Conservation (phyloP, 2,888 invertebrate genomes). For the Dasypolia templi region DNA sequence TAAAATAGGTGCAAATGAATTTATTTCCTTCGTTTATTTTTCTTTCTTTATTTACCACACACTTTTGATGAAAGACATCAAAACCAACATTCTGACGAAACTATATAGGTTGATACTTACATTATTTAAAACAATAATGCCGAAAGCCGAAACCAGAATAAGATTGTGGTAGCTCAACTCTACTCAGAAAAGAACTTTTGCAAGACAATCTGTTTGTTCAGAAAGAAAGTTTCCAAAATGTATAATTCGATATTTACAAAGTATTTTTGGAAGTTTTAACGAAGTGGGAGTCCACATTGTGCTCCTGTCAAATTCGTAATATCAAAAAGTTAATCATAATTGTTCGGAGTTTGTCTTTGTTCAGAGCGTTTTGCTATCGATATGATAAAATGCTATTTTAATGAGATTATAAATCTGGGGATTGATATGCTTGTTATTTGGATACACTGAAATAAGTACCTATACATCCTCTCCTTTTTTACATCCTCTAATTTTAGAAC, state of each 20-base stretch:
- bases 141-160: conserved; percentile 37
- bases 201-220: conserved; percentile 58
- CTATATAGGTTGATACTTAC: not conserved
- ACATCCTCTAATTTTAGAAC: not conserved
- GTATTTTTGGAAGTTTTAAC: conserved; percentile 55
- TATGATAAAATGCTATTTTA: conserved; percentile 8
- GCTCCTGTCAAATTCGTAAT: conserved; percentile 42
- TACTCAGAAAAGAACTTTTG: conserved; percentile 43
- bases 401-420: too few species aligned
- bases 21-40: not conserved
- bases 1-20: not conserved
- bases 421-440: too few species aligned
- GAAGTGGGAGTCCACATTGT: conserved; percentile 35
- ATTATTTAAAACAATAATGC: not conserved
- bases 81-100: not conserved
- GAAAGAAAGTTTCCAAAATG: conserved; percentile 55
- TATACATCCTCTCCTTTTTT: too few species aligned
- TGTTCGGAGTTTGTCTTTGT: conserved; percentile 16
- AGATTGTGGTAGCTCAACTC: conserved; percentile 7
- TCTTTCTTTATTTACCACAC: not conserved
- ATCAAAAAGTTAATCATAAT: conserved; percentile 51
- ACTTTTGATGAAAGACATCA: too few species aligned
- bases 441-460: not conserved
- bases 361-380: conserved; percentile 6
- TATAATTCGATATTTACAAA: conserved; percentile 59